Percentiles rank a stretch among this genome's conserved stretches.
Conservation (phyloP, 2,888 invertebrate species). For the Xanthia icteritia region DNA sequence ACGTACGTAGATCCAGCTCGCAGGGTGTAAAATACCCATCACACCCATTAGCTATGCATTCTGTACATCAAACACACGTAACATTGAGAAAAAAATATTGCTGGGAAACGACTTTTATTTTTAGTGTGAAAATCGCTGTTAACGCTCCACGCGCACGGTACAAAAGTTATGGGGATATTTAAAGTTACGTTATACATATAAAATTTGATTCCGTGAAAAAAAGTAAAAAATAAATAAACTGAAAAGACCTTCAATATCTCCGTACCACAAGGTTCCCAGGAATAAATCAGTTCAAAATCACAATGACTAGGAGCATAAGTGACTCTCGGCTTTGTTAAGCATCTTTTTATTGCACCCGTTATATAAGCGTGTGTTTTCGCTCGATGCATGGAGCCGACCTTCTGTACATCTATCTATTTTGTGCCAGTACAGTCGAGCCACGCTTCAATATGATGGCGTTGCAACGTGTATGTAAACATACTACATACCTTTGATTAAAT, state of each 20-base stretch:
- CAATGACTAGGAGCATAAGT: background rate
- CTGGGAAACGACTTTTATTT: background rate
- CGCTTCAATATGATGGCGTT: conserved; percentile 33
- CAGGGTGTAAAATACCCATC: background rate
- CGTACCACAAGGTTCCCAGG: background rate
- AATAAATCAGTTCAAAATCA: background rate
- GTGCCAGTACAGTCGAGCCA: background rate
- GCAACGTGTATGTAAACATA: conserved; percentile 5
- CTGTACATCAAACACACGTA: background rate
- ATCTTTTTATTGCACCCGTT: background rate
- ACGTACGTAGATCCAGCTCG: too few species aligned
- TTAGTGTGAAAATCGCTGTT: background rate
- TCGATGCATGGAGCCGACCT: background rate
- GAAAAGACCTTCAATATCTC: background rate
- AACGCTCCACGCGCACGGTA: too few species aligned
- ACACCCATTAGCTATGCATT: background rate
- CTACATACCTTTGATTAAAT: conserved; percentile 19
- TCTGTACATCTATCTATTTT: conserved; percentile 10
- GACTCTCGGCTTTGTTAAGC: background rate
- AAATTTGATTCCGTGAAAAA: background rate
- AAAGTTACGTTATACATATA: background rate
- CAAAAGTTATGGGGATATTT: background rate
- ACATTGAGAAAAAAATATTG: background rate
- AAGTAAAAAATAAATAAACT: background rate
- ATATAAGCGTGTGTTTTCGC: background rate